Evolutionary conservation across 2,113 vertebrate genomes (phyloP).

Genomic region (Jaculus jaculus): DNA sequence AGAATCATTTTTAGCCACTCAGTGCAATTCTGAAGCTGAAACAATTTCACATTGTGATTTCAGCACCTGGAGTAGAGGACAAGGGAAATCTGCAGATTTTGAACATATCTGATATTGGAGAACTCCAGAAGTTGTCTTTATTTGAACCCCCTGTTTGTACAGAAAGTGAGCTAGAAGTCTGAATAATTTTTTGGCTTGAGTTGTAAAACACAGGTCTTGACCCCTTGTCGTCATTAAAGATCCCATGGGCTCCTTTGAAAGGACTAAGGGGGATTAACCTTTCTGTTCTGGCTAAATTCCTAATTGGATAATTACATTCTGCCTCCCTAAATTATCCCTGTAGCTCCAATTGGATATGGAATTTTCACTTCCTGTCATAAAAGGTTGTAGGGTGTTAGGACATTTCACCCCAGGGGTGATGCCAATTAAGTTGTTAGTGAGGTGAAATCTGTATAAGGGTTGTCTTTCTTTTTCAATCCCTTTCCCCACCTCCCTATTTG

Average conservation of each 20-base stretch:
- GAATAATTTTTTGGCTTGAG: conserved; percentile 78
- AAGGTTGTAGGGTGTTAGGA: conserved; percentile 77
- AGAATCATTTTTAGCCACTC: background rate
- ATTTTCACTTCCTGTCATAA: conserved; percentile 83
- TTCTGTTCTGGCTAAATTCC: conserved; percentile 82
- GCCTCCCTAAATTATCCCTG: conserved; percentile 79
- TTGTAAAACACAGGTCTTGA: conserved; percentile 79
- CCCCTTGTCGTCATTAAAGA: conserved; percentile 78
- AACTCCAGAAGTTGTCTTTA: background rate
- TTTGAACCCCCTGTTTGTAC: background rate
- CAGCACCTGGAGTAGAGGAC: background rate
- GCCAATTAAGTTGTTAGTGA: conserved; percentile 79
- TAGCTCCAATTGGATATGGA: conserved; percentile 81
- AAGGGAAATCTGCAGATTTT: background rate
- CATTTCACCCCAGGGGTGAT: conserved; percentile 78
- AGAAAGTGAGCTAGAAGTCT: conserved; percentile 57
- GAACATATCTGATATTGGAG: background rate
- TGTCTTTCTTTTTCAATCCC: conserved; percentile 56
- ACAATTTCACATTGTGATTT: background rate
- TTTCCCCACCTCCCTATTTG: conserved; percentile 7
- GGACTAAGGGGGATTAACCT: conserved; percentile 81
- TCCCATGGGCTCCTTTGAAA: conserved; percentile 81
- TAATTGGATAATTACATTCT: conserved; percentile 83
- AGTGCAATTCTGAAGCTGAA: conserved; percentile 24
- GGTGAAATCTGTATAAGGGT: conserved; percentile 65